These are phyloP conservation scores for Rhorus exstirpatorius DNA, from an alignment of 2,888 invertebrate species.

Conservation along the genomic window DNA sequence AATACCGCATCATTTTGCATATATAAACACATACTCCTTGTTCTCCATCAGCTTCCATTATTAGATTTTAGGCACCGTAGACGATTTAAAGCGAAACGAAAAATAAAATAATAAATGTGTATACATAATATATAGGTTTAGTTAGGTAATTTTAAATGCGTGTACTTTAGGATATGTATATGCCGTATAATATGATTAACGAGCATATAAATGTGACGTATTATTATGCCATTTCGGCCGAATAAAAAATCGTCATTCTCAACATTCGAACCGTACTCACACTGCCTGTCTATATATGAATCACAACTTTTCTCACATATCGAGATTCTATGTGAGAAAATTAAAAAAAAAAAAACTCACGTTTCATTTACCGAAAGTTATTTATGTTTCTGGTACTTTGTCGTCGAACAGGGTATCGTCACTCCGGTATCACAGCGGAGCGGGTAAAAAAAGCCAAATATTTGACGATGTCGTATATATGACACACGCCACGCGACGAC, in stretches of 20 bases:
- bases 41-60: slow-evolving; percentile 71
- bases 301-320: too few species aligned
- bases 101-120: slow-evolving; percentile 15
- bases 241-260: slow-evolving; percentile 73
- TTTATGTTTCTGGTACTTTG: too few species aligned
- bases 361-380: too few species aligned
- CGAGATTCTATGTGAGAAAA: too few species aligned
- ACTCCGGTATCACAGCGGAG: too few species aligned
- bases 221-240: slow-evolving; percentile 68
- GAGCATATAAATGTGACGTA: slow-evolving; percentile 71
- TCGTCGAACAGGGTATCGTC: too few species aligned
- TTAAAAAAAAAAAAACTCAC: too few species aligned
- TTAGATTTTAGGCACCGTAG: slow-evolving; percentile 64
- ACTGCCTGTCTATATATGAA: too few species aligned
- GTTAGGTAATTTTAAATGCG: slow-evolving; percentile 73
- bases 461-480: too few species aligned
- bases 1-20: not conserved
- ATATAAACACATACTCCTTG: slow-evolving; percentile 42
- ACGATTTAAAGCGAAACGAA: slow-evolving; percentile 30
- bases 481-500: too few species aligned
- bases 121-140: slow-evolving; percentile 44
- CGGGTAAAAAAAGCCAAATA: too few species aligned
- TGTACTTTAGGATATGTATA: slow-evolving; percentile 72
- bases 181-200: slow-evolving; percentile 60
- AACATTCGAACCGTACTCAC: slow-evolving; percentile 66